Percentiles rank a stretch among this genome's conserved stretches.
These are phyloP conservation scores for Matsumyia berberina DNA, from an alignment of 2,888 invertebrate species.

Conservation along the genomic window DNA sequence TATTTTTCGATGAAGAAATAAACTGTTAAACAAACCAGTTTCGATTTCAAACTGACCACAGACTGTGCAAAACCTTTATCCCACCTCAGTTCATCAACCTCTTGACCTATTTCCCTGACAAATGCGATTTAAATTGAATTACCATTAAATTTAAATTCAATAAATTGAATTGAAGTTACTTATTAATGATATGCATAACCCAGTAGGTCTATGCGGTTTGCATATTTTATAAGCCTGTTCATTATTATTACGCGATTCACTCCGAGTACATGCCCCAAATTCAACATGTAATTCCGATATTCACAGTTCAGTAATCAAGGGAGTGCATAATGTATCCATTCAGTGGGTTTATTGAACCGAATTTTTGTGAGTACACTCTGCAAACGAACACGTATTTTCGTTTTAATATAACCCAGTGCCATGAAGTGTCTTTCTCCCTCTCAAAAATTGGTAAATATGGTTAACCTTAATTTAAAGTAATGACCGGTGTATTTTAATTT, in stretches of 20 bases:
- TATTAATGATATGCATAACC: not conserved
- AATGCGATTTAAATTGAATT: not conserved
- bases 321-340: slow-evolving; percentile 30
- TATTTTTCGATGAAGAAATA: too few relatives aligned
- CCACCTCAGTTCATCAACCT: too few relatives aligned
- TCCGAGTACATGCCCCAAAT: slow-evolving; percentile 40
- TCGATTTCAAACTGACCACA: too few relatives aligned
- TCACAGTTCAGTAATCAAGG: slow-evolving; percentile 36
- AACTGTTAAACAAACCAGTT: too few relatives aligned
- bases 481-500: slow-evolving; percentile 59
- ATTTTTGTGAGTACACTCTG: slow-evolving; percentile 52
- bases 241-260: slow-evolving; percentile 29
- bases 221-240: slow-evolving; percentile 22
- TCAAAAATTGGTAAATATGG: slow-evolving; percentile 57
- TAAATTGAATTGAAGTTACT: not conserved
- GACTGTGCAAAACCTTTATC: too few relatives aligned
- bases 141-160: not conserved
- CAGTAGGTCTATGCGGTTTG: not conserved
- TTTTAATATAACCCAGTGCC: slow-evolving; percentile 38
- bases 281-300: not conserved
- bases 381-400: slow-evolving; percentile 41
- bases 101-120: not conserved
- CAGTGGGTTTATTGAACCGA: slow-evolving; percentile 54
- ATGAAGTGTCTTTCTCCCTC: slow-evolving; percentile 7
- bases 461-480: slow-evolving; percentile 53